Percentiles rank a stretch among this genome's conserved stretches.
phyloP scores from a whole-genome alignment of 1,140 invertebrate genomes.

The Drosophila teissieri region DNA sequence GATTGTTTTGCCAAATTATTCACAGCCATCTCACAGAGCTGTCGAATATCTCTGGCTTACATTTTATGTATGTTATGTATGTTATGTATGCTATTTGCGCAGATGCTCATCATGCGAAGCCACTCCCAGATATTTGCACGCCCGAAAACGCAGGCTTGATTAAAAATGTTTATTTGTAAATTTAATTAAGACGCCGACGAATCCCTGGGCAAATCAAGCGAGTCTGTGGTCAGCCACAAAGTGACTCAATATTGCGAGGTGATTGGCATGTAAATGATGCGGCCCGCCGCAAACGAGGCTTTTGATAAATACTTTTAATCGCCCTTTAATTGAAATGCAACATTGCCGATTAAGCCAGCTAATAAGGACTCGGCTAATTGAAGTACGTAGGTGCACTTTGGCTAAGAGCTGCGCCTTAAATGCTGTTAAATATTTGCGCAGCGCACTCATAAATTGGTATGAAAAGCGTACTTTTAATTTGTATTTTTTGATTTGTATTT shows the following conservation, averaged over 20 bases:
- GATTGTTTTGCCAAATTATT: conserved; percentile 28
- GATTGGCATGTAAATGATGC: conserved; percentile 24
- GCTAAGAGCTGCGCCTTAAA: no score
- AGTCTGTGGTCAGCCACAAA: conserved; percentile 32
- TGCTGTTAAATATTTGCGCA: not conserved
- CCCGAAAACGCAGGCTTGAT: conserved; percentile 18
- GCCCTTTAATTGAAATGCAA: conserved; percentile 28
- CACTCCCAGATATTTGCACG: not conserved
- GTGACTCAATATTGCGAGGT: conserved; percentile 31
- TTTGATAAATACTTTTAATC: conserved; percentile 31
- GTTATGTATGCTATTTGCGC: conserved; percentile 23
- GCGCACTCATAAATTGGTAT: not conserved
- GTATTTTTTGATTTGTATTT: not conserved
- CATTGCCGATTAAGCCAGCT: conserved; percentile 15
- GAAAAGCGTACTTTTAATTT: not conserved
- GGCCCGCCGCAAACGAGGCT: conserved; percentile 15
- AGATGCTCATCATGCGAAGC: conserved; percentile 18
- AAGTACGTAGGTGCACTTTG: not conserved
- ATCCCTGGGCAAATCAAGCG: not conserved
- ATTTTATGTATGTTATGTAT: conserved; percentile 19
- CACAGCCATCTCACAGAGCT: not conserved
- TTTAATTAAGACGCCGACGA: conserved; percentile 20
- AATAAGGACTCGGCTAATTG: conserved; percentile 8
- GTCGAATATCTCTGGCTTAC: conserved; percentile 24
- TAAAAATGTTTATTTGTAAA: conserved; percentile 41